Base-by-base conservation (phyloP, 2,888 invertebrate species). In the Athalia cordata region DNA sequence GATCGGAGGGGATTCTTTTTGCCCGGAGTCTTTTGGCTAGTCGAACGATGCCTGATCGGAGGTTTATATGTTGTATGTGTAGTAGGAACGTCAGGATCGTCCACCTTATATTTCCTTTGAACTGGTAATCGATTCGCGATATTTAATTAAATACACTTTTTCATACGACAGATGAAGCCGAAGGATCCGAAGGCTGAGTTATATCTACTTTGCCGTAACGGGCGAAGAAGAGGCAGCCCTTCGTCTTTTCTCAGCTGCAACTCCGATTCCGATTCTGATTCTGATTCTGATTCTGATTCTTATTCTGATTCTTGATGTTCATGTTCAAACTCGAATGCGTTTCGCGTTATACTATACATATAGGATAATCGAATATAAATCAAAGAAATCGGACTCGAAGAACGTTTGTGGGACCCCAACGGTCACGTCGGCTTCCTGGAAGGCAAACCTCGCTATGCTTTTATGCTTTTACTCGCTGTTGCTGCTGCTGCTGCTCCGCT, bases 111-210 rank as follows among this genome's bases (percentile, higher is more conserved):
- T 29, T 29, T 29, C 29, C 29, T 29, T 29, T 29, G 29, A 29
- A 29, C 29, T 80, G 80, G 79, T 78, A 80, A 70, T 62, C 75
- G 78, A 79, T 78, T 80, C 66, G 66, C 55, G 81, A 82, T 83
- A 84, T 83, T 86, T 88, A 88, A 88, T 88, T 88, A 87, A 88
- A 88, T 88, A 86, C 87, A 85, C 81, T 85, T 86, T 87, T 87
- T 87, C 80, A 67, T 74, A 57, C 79, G 82, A 77, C 65, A 67
- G 70, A 61, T 57, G 78, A 70, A 15, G n/a, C n/a, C n/a, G 29
- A 59, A 11, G 52, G 59, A 49, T 66, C 61, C 8, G 47, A 45
- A 67, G 70, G 13, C 61, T 57, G n/a, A 57, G 52, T n/a, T 74
- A 65, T 49, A 61, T 50, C 61, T 29, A 29, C 49, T 45, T 47